phyloP scores from a whole-genome alignment of 2,888 invertebrate species.

The Polylopha cassiicola region DNA sequence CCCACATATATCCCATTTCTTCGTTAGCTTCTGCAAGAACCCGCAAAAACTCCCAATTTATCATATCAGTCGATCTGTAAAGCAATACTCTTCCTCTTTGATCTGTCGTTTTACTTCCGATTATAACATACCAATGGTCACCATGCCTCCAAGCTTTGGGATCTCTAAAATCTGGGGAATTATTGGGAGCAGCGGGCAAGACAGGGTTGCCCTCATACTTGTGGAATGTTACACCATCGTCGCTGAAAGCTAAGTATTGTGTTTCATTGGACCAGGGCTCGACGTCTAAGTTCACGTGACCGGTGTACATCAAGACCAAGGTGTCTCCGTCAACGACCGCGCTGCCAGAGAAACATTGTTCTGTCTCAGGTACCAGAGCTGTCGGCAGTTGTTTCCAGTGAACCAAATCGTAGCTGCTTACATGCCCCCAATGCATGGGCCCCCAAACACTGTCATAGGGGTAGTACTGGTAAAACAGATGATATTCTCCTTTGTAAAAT shows the following conservation, averaged over 20 bases:
- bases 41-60: slow-evolving; percentile 55
- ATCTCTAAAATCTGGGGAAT: slow-evolving; percentile 66
- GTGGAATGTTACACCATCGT: slow-evolving; percentile 58
- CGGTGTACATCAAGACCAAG: slow-evolving; percentile 62
- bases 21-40: slow-evolving; percentile 57
- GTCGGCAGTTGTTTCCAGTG: slow-evolving; percentile 69
- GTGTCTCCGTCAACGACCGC: slow-evolving; percentile 56
- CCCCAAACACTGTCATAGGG: slow-evolving; percentile 66
- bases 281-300: slow-evolving; percentile 35
- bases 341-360: slow-evolving; percentile 69
- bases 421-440: slow-evolving; percentile 77
- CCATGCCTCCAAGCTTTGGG: slow-evolving; percentile 67
- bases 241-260: slow-evolving; percentile 60
- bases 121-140: slow-evolving; percentile 59
- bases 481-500: slow-evolving; percentile 67
- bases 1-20: slow-evolving; percentile 68
- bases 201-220: slow-evolving; percentile 67
- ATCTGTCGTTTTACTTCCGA: slow-evolving; percentile 59
- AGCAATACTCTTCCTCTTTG: slow-evolving; percentile 54
- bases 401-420: slow-evolving; percentile 60
- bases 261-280: slow-evolving; percentile 52
- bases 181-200: slow-evolving; percentile 47
- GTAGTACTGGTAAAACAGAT: slow-evolving; percentile 74
- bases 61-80: slow-evolving; percentile 59
- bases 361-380: slow-evolving; percentile 64